Conservation (phyloP, 2,888 invertebrate genomes). For the Notodonta dromedarius region DNA sequence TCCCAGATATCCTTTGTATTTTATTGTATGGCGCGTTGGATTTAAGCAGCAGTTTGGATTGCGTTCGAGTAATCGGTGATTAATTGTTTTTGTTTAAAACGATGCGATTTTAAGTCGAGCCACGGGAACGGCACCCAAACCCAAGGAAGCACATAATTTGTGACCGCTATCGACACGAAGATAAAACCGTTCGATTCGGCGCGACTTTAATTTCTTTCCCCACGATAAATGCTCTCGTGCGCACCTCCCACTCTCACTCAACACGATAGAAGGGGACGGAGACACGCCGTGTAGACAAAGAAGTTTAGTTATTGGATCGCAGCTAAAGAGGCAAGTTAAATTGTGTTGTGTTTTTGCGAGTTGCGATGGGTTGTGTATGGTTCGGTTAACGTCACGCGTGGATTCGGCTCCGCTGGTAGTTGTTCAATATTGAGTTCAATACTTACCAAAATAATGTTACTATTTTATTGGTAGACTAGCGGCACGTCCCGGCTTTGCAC, state of each 20-base stretch:
- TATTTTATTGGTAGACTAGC: too few relatives aligned
- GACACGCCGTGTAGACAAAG: slow-evolving; percentile 58
- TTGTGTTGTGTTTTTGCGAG: slow-evolving; percentile 48
- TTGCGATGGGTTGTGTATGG: slow-evolving; percentile 22
- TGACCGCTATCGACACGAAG: slow-evolving; percentile 81
- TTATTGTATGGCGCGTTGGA: too few relatives aligned
- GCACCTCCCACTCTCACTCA: slow-evolving; percentile 54
- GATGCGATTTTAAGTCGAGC: slow-evolving; percentile 14
- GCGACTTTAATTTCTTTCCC: slow-evolving; percentile 81
- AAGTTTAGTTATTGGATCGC: slow-evolving; percentile 66
- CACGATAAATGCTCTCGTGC: slow-evolving; percentile 71
- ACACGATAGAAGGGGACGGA: slow-evolving; percentile 48
- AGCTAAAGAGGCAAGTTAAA: slow-evolving; percentile 45
- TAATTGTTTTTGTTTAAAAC: neutral
- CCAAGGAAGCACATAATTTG: slow-evolving; percentile 81
- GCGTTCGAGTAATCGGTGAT: too few relatives aligned
- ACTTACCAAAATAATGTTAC: too few relatives aligned
- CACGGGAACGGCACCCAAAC: slow-evolving; percentile 43
- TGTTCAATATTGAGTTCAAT: too few relatives aligned
- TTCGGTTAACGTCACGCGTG: slow-evolving; percentile 13
- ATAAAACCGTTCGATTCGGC: slow-evolving; percentile 81
- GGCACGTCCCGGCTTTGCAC: too few relatives aligned
- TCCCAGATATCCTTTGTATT: too few relatives aligned
- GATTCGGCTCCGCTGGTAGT: neutral
- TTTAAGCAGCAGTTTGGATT: too few relatives aligned